These are phyloP conservation scores for Erebia ligea DNA, from an alignment of 2,888 invertebrate genomes.

Conservation along the genomic window DNA sequence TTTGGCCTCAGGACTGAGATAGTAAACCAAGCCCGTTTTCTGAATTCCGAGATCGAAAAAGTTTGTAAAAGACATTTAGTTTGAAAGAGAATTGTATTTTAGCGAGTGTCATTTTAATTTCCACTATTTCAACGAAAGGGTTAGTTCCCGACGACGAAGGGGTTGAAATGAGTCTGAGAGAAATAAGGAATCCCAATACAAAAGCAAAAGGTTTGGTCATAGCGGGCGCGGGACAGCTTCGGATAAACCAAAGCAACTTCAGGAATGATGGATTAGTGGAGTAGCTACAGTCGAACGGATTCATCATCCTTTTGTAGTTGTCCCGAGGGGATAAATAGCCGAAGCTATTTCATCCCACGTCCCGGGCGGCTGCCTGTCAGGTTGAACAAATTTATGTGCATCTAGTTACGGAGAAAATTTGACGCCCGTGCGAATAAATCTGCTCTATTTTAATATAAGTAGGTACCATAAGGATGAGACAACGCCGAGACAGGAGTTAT, in stretches of 20 bases:
- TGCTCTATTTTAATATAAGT: neutral
- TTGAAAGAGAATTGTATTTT: neutral
- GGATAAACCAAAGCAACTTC: neutral
- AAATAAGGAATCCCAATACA: neutral
- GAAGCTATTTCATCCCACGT: neutral
- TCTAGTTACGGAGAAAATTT: conserved; percentile 15
- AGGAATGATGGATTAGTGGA: neutral
- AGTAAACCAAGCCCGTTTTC: no score
- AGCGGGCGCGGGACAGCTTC: neutral
- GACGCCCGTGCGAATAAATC: conserved; percentile 8
- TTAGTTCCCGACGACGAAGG: no score
- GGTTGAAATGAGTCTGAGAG: neutral
- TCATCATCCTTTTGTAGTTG: conserved; percentile 8
- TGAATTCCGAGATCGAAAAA: no score
- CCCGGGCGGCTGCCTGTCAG: conserved; percentile 5
- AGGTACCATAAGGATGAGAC: neutral
- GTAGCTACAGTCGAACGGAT: neutral
- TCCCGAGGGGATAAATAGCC: conserved; percentile 9
- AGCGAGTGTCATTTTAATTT: neutral
- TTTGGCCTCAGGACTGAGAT: no score
- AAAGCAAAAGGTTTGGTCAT: neutral
- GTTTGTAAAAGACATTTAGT: neutral
- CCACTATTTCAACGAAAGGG: no score
- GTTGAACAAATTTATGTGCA: conserved; percentile 17
- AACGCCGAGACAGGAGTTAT: neutral